Percentiles rank a stretch among this genome's conserved stretches.
Conservation (phyloP, 1,140 invertebrate species). For the Drosophila pruinosa region DNA sequence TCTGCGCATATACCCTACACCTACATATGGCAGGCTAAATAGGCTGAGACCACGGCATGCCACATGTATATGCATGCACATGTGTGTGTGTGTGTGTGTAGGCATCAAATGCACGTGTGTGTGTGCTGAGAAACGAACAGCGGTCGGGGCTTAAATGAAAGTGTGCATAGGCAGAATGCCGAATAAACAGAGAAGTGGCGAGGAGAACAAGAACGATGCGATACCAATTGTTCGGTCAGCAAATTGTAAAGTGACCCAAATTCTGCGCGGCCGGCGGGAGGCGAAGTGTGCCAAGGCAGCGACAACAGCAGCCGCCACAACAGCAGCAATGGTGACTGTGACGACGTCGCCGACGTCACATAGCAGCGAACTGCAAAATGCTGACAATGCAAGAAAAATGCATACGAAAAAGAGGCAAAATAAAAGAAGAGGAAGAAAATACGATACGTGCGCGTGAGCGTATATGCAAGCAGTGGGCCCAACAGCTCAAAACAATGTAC, state of each 20-base stretch:
- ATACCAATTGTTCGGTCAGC: constrained; percentile 64
- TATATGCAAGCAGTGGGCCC: constrained; percentile 47
- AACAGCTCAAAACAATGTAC: constrained; percentile 1
- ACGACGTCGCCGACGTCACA: neutral
- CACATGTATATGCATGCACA: neutral
- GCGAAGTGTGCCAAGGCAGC: constrained; percentile 74
- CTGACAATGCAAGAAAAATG: constrained; percentile 79
- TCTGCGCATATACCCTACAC: neutral
- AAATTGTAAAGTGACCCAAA: constrained; percentile 80
- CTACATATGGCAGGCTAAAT: constrained; percentile 27
- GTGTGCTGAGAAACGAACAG: too few species aligned
- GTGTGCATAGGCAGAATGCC: constrained; percentile 55
- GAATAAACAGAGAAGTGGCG: constrained; percentile 55
- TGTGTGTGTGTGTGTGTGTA: neutral
- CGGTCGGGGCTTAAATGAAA: constrained; percentile 48
- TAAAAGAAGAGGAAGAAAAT: constrained; percentile 42
- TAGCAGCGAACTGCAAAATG: constrained; percentile 57
- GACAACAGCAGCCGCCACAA: neutral
- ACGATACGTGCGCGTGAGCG: constrained; percentile 56
- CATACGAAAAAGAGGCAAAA: constrained; percentile 52
- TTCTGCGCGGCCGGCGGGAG: constrained; percentile 48
- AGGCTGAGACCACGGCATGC: constrained; percentile 43
- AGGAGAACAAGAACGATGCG: constrained; percentile 48
- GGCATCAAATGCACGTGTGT: neutral
- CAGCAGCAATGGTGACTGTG: neutral